Evolutionary conservation across 2,113 vertebrate genomes (phyloP).

Genomic region (Sander lucioperca): DNA sequence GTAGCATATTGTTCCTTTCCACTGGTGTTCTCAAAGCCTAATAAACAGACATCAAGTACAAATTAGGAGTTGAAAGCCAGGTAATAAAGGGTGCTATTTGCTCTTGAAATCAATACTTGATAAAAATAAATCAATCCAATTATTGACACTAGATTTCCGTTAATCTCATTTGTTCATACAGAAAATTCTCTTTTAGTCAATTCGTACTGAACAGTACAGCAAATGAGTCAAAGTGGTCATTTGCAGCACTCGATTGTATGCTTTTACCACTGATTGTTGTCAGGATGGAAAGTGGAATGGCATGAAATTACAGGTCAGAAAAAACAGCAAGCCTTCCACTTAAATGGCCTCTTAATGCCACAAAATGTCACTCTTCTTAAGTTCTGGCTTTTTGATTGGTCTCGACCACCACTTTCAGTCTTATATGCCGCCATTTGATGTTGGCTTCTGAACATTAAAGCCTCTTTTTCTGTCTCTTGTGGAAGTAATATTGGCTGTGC

Average conservation of each 20-base stretch:
- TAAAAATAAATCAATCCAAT: slow-evolving; percentile 2
- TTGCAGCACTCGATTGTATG: slow-evolving; percentile 27
- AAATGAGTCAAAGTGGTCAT: slow-evolving; percentile 39
- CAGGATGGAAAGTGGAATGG: slow-evolving; percentile 36
- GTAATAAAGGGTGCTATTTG: neutral
- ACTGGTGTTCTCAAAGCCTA: neutral
- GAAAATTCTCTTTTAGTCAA: neutral
- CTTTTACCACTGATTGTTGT: slow-evolving; percentile 41
- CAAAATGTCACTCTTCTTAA: slow-evolving; percentile 29
- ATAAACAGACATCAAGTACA: neutral
- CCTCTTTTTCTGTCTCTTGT: slow-evolving; percentile 4
- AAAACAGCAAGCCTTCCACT: neutral
- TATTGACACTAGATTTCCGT: neutral
- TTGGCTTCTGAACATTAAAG: no score
- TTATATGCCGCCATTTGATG: slow-evolving; percentile 3
- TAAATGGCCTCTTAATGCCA: slow-evolving; percentile 1
- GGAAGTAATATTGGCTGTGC: neutral
- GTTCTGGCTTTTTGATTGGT: neutral
- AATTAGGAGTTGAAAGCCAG: neutral
- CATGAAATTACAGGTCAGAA: slow-evolving; percentile 50
- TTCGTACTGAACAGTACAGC: neutral
- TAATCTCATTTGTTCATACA: neutral
- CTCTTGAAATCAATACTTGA: slow-evolving; percentile 37
- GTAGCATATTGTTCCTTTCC: neutral
- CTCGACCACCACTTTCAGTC: neutral